A percentile compares a stretch with the other conserved stretches of the same genome.
phyloP scores from a whole-genome alignment of 2,888 invertebrate genomes.

The Synanthedon andrenaeformis region DNA sequence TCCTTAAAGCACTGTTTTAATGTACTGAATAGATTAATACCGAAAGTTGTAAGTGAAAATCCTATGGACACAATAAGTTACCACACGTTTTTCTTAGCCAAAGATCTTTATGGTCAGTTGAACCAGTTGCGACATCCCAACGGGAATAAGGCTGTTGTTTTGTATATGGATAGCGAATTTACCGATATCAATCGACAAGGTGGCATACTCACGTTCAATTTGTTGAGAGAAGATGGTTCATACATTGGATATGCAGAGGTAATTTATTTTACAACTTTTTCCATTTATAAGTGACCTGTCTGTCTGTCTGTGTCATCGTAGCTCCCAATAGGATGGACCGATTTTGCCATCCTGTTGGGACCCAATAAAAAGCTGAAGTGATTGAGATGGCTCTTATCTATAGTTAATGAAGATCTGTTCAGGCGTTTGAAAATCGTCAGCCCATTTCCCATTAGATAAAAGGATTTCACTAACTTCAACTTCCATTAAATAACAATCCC shows the following conservation, averaged over 20 bases:
- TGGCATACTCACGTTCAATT: constrained; percentile 89
- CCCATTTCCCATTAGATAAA: too few relatives aligned
- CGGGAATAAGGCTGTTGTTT: constrained; percentile 73
- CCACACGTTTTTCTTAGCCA: constrained; percentile 83
- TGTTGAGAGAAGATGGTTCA: constrained; percentile 79
- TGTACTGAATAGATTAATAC: constrained; percentile 74
- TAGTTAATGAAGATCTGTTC: too few relatives aligned
- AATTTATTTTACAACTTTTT: constrained; percentile 9
- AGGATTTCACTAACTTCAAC: too few relatives aligned
- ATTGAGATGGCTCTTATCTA: too few relatives aligned
- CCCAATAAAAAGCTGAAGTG: too few relatives aligned
- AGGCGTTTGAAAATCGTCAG: too few relatives aligned
- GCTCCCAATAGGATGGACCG: too few relatives aligned
- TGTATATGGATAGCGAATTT: constrained; percentile 83
- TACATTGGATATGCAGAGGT: constrained; percentile 92
- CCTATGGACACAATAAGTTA: constrained; percentile 74
- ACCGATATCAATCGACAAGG: constrained; percentile 77
- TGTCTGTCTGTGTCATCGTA: too few relatives aligned
- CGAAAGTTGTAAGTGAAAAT: constrained; percentile 51
- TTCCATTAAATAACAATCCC: too few relatives aligned
- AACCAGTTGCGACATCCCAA: constrained; percentile 76
- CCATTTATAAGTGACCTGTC: neutral
- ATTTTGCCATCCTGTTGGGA: too few relatives aligned
- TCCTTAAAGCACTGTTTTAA: constrained; percentile 87
- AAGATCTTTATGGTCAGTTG: constrained; percentile 77